Percentiles rank a stretch among this genome's conserved stretches.
Conservation (phyloP, 2,113 vertebrate species). For the Haemorhous mexicanus region DNA sequence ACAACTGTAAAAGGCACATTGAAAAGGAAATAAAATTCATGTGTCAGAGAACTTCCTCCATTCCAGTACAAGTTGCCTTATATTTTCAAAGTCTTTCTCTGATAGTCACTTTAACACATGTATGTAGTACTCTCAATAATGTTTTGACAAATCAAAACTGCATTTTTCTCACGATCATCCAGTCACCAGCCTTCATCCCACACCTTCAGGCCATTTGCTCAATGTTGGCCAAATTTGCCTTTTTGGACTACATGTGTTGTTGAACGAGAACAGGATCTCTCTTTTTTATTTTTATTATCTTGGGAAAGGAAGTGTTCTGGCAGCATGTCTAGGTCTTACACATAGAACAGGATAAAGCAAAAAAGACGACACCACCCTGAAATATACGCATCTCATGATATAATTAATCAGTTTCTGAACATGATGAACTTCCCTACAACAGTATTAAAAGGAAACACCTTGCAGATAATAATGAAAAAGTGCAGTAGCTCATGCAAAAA, state of each 20-base stretch:
- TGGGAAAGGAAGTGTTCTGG: constrained; percentile 67
- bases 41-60: background rate
- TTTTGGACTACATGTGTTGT: background rate
- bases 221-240: background rate
- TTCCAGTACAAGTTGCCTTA: background rate
- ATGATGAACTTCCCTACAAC: constrained; percentile 66
- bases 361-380: constrained; percentile 52
- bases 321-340: constrained; percentile 39
- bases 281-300: background rate
- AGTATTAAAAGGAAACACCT: constrained; percentile 76
- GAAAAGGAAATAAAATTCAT: background rate
- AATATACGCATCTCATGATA: constrained; percentile 25
- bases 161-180: background rate
- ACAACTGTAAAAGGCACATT: background rate
- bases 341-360: constrained; percentile 63
- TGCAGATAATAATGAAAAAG: constrained; percentile 67
- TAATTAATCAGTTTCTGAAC: constrained; percentile 67
- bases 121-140: background rate
- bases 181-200: background rate
- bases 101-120: background rate
- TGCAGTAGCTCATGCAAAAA: constrained; percentile 40
- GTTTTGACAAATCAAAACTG: background rate
- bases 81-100: background rate
- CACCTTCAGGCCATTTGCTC: background rate
- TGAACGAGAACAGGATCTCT: background rate